Percentiles rank a stretch among this genome's conserved stretches.
Conservation (phyloP, 2,797 vertebrate genomes). For the Darevskia mixta region DNA sequence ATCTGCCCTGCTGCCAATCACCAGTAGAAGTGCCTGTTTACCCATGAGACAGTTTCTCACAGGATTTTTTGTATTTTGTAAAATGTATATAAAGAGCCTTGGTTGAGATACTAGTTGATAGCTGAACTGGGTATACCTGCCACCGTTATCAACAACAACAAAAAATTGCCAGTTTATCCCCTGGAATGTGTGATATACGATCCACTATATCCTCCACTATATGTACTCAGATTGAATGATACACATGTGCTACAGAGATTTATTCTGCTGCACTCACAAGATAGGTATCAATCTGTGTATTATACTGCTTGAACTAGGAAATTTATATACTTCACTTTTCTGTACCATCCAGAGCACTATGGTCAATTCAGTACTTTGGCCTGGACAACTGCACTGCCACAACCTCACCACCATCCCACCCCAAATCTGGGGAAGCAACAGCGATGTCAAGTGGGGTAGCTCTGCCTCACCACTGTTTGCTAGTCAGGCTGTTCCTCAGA, state of each 20-base stretch:
- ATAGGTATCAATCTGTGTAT: background rate
- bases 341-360: too few species aligned
- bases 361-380: too few species aligned
- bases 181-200: background rate
- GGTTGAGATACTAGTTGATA: background rate
- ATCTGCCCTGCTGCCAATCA: background rate
- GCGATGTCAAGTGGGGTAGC: too few species aligned
- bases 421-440: too few species aligned
- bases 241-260: background rate
- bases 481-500: background rate
- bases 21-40: background rate
- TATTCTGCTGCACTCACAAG: background rate
- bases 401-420: too few species aligned
- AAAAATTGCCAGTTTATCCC: background rate
- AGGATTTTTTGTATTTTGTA: background rate
- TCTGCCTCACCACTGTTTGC: background rate
- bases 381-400: too few species aligned
- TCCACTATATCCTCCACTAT: background rate
- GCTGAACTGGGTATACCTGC: fast-evolving
- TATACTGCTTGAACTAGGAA: too few species aligned
- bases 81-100: constrained; percentile 5
- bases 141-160: background rate
- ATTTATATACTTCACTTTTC: too few species aligned
- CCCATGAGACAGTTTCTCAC: background rate
- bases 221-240: background rate